Evolutionary conservation across 2,888 invertebrate species (phyloP), one percentile per base, ranked within the genome.

Genomic region (Lepidonotus clava): DNA sequence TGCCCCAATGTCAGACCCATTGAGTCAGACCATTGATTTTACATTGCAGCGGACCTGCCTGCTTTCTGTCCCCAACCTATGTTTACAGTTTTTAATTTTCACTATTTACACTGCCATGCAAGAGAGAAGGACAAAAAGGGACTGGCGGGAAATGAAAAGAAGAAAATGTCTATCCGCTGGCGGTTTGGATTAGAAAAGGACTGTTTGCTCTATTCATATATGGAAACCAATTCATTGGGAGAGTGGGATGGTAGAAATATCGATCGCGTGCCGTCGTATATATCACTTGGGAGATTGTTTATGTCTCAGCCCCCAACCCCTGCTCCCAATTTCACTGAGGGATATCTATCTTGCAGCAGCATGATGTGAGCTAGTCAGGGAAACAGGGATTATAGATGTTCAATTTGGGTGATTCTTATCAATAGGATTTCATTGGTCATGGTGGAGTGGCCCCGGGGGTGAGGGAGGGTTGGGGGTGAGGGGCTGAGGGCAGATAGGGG

Each of bases 101-200:
- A 32, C 61, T 61, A 61, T 61, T 61, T 61, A 28, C 61, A n/a
- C n/a, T 28, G 61, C 28, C 11, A 1, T 32, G 14, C 28, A n/a
- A 61, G 61, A 61, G 24, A 61, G 61, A 32, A 24, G 61, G 28
- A 5, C 71, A 71, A 21, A 71, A 34, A 34, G 24, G 24, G 5
- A 56, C 6, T n/a, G 11, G 71, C 6, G 5, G 18, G 18, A 71
- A 14, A 34, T 1, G 38, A 36, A 71, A 21, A 8, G 36, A 71
- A 14, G 18, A 11, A 46, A 46, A 46, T 71, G 21, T 38, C 36
- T 14, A 38, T 34, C 38, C 36, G 71, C 38, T 71, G 71, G 36
- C 71, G 38, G 71, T 71, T 46, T 46, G 80, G 80, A 80, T 80
- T 46, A 80, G 80, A 51, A 80, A n/a, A 80, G 80, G 80, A 46